Base-by-base conservation (phyloP, 2,113 vertebrate genomes). In the Misgurnus anguillicaudatus region DNA sequence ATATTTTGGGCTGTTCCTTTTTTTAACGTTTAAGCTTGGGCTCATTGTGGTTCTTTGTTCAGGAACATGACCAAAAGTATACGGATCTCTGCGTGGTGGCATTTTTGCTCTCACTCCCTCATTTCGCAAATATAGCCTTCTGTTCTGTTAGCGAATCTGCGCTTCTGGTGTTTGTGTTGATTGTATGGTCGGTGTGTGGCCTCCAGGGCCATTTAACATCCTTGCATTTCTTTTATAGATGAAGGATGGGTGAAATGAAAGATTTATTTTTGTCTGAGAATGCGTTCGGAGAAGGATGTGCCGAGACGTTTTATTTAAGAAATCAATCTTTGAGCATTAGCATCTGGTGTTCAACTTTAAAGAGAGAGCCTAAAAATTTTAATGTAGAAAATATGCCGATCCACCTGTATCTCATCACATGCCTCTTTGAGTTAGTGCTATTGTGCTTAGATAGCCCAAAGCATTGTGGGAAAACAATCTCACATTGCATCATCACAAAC, bases 11-110 rank as follows among this genome's bases (percentile, higher is more conserved):
- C 62, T 5, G 36, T 71, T 72, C 65, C 14, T 55, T 77, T 86
- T n/a, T 86, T 87, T 86, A 87, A 87, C 83, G 88, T 87, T 31
- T 31, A 76, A 83, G 87, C 78, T 84, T 80, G 77, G 77, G 82
- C 83, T 51, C 76, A 48, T 87, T 88, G 89, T 84, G 90, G 90
- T 89, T 88, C 84, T 86, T 87, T 86, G 86, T 89, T 87, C 84
- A 85, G 79, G 89, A 88, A 87, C 86, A 88, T 80, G 84, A 87
- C 86, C 75, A 63, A 89, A 90, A 90, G 87, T 92, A 89, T 87
- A 89, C 68, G 71, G 80, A 86, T 80, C 8, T 4, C 82, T 82
- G 82, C 87, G 85, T 86, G 86, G 86, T 78, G 87, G 85, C 87
- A 81, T 86, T 9, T 41, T 84, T 87, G 75, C 80, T 88, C 84